Conservation (phyloP, 1,140 invertebrate species). For the Drosophila gunungcola region DNA sequence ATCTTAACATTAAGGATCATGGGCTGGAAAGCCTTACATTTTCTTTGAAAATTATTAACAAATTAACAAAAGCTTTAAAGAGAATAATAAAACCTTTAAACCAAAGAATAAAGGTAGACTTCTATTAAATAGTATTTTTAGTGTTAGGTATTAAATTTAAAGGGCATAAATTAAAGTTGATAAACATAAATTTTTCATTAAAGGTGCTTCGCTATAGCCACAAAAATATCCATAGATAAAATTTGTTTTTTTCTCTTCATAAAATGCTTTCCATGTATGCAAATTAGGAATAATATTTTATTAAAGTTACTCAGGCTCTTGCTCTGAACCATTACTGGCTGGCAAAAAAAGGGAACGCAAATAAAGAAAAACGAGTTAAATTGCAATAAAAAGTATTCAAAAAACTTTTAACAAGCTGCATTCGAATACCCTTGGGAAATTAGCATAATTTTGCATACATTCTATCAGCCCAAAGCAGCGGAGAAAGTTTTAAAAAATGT, state of each 20-base stretch:
- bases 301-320: background rate
- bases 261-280: background rate
- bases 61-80: too few species aligned
- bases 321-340: background rate
- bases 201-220: background rate
- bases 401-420: slow-evolving; percentile 68
- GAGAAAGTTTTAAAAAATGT: slow-evolving; percentile 51
- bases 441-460: slow-evolving; percentile 73
- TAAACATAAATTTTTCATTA: too few species aligned
- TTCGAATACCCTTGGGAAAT: slow-evolving; percentile 72
- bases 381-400: slow-evolving; percentile 55
- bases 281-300: slow-evolving; percentile 3
- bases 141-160: too few species aligned
- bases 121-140: too few species aligned
- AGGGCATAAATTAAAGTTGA: too few species aligned
- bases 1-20: too few species aligned
- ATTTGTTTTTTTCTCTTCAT: background rate
- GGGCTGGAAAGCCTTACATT: too few species aligned
- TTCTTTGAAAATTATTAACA: too few species aligned
- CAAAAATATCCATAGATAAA: background rate
- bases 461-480: slow-evolving; percentile 51
- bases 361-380: slow-evolving; percentile 22
- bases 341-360: slow-evolving; percentile 3
- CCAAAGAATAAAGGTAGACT: too few species aligned
- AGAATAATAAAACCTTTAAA: too few species aligned